Conservation (phyloP, 1,140 invertebrate species). For the Asbolus verrucosus region DNA sequence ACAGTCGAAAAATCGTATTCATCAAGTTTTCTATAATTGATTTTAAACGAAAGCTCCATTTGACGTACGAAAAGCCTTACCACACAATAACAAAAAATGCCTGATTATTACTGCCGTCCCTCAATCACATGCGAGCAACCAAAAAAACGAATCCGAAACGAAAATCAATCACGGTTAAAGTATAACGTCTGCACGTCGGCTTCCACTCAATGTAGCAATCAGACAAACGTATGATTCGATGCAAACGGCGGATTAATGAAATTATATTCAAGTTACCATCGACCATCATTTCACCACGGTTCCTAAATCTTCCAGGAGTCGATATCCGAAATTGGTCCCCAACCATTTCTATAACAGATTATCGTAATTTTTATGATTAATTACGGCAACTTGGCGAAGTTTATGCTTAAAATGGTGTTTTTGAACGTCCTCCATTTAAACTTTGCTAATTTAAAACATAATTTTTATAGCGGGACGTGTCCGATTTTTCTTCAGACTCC, state of each 20-base stretch:
- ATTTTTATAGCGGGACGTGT: not conserved
- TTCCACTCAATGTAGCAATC: constrained; percentile 29
- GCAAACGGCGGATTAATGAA: not conserved
- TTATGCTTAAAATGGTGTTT: no score
- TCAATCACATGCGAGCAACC: not conserved
- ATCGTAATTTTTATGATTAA: constrained; percentile 25
- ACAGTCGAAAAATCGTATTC: no score
- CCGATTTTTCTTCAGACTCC: no score
- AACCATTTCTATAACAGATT: no score
- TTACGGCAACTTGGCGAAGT: not conserved
- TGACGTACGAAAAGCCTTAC: no score
- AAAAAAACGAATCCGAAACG: not conserved
- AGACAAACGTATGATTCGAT: constrained; percentile 35
- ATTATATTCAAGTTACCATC: constrained; percentile 2
- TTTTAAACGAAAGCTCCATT: not conserved
- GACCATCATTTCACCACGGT: not conserved
- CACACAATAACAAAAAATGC: no score
- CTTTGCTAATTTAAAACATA: constrained; percentile 16
- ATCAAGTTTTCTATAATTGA: no score
- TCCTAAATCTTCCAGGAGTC: constrained; percentile 3
- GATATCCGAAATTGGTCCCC: not conserved
- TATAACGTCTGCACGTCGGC: constrained; percentile 4
- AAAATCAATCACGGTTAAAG: constrained; percentile 5
- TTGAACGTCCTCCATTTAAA: not conserved
- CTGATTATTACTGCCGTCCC: no score